phyloP scores from a whole-genome alignment of 2,888 invertebrate species.

The Pherbina coryleti region DNA sequence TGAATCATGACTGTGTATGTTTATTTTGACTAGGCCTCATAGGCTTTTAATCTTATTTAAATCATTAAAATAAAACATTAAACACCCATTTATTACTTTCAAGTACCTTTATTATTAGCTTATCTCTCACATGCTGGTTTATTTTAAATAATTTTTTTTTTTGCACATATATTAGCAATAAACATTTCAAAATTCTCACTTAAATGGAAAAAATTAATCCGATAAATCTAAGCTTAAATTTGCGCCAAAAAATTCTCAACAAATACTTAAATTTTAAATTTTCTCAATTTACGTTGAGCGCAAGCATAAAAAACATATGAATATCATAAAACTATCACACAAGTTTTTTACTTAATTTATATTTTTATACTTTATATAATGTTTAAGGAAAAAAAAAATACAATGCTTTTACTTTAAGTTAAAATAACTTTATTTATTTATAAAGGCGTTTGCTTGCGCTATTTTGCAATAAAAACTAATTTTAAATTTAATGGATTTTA shows the following conservation, averaged over 20 bases:
- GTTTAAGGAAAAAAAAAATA: neutral
- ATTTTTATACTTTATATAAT: neutral
- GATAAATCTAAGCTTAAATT: neutral
- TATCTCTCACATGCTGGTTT: too few relatives aligned
- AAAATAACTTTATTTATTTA: neutral
- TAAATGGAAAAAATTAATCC: neutral
- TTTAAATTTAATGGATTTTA: neutral
- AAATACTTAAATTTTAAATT: neutral
- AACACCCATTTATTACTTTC: too few relatives aligned
- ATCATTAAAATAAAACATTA: too few relatives aligned
- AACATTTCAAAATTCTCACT: too few relatives aligned
- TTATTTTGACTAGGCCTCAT: too few relatives aligned
- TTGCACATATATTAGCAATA: too few relatives aligned
- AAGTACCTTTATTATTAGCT: too few relatives aligned
- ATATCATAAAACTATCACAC: constrained; percentile 27
- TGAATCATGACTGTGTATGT: too few relatives aligned
- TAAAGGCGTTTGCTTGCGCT: constrained; percentile 6
- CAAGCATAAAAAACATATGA: neutral
- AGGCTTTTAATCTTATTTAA: too few relatives aligned
- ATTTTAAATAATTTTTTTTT: too few relatives aligned
- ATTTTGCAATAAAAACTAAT: constrained; percentile 1
- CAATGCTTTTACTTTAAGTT: neutral
- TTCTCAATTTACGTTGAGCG: neutral
- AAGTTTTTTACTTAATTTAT: neutral
- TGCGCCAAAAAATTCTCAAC: neutral